Base-by-base conservation (phyloP, 2,113 vertebrate genomes). In the Panurus biarmicus region DNA sequence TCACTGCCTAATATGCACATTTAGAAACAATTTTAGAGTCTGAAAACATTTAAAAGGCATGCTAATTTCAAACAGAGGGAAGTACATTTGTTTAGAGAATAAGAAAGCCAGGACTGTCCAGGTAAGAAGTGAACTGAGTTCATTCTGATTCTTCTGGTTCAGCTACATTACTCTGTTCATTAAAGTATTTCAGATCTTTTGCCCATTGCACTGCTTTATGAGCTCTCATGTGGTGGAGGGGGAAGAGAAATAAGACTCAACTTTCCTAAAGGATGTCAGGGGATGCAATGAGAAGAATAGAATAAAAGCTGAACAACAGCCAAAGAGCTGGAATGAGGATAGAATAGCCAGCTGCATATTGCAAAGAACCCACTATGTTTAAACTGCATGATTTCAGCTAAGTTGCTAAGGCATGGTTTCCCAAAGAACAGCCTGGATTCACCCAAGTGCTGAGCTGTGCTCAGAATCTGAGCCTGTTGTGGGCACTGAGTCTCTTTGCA, bases 21-120 rank as follows among this genome's bases (percentile, higher is more conserved):
- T 96, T 95, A 95, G 64, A 90, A 90, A 92, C 15, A 47, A 73
- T 74, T 77, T 91, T 78, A 71, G 67, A 71, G 72, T 38, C 65
- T 64, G 87, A 64, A 95, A 86, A 91, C 85, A 24, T 85, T 95
- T 82, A 44, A 93, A 95, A 80, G 44, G 51, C 76, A 95, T 87
- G 85, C 74, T 87, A 74, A 90, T 97, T 92, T 96, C 66, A 81
- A 81, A 42, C n/a, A 14, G 73, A 81, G 71, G 64, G 54, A 91
- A 56, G 29, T 36, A 45, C 25, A 5, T 81, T 81, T 77, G 11
- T 64, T 48, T 28, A 38, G 65, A 83, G 22, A 66, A 73, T 72
- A 48, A 38, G 57, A 54, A 88, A 87, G 58, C 47, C 47, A 31
- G 20, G 48, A 42, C 1, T 28, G 57, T 38, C 38, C 51, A 83